Evolutionary conservation across 1,140 invertebrate species (phyloP), one percentile per base, ranked within the genome.

Genomic region (Drosophila yakuba): DNA sequence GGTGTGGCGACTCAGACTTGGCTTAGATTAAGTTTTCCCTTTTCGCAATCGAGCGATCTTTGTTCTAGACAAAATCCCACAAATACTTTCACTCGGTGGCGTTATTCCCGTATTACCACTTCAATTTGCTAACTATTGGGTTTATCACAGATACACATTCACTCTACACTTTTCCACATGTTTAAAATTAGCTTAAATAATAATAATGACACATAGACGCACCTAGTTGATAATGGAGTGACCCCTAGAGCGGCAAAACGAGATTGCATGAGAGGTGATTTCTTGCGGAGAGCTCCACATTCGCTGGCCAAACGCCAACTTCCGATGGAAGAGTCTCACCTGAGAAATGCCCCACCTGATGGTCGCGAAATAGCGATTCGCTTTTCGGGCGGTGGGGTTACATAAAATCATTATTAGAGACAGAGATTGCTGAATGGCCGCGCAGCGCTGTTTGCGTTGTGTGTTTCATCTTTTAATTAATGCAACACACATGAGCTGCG

Each of bases 391-490:
- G 81, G 73, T 74, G 45, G 78, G 35, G 79, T 86, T 86, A 86
- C 79, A 86, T 88, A 86, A 86, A 86, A 73, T 76, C 75, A 66
- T 83, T 86, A 78, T 86, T 82, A 76, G 82, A 75, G 58, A 76
- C 63, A 75, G 82, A 75, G 66, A 79, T 68, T 67, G 72, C 64
- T 64, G 59, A 77, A 64, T 63, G 76, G 17, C 41, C 64, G 74
- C 38, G 59, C 48, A 44, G 58, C 58, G 43, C 41, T 63, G 41
- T 55, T 17, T 64, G 38, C 47, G 57, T 45, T 48, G 39, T 59
- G 56, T 82, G 79, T 83, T 74, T 83, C 76, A 83, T 79, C 60
- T 66, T 86, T 83, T 86, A 88, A 88, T 86, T 88, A 82, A 86
- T 86, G 82, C 82, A 85, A 74, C 82, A 69, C 71, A 56, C 67